phyloP scores from a whole-genome alignment of 2,888 invertebrate genomes.

The Pyrochroa serraticornis region DNA sequence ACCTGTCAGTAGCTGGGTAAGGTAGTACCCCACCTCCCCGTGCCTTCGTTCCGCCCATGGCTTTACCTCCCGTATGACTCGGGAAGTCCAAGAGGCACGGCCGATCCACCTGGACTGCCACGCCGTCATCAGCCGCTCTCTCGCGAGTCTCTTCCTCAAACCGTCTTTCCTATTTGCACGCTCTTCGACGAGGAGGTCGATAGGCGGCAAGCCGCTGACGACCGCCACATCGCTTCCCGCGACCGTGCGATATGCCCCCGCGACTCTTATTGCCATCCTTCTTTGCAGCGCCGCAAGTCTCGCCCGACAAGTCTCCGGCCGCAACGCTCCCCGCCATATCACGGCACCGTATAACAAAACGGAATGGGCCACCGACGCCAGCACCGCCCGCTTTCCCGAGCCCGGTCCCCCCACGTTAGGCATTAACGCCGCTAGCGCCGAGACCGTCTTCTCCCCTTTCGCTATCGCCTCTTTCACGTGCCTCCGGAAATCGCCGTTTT shows the following conservation, averaged over 20 bases:
- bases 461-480: background rate
- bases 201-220: slow-evolving; percentile 1
- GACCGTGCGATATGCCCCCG: slow-evolving; percentile 1
- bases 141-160: background rate
- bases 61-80: slow-evolving; percentile 10
- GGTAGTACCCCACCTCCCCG: slow-evolving; percentile 9
- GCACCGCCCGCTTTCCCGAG: too few species aligned
- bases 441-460: background rate
- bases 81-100: slow-evolving; percentile 3
- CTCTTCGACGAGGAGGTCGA: background rate
- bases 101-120: slow-evolving; percentile 18
- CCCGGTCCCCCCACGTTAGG: slow-evolving; percentile 2
- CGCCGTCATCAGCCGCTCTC: background rate
- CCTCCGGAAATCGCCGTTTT: too few species aligned
- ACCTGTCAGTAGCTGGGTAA: slow-evolving; percentile 20
- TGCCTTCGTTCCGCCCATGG: slow-evolving; percentile 12
- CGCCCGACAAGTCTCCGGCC: background rate
- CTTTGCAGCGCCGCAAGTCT: background rate
- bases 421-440: too few species aligned
- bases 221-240: background rate
- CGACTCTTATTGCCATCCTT: background rate
- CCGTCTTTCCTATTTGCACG: background rate
- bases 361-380: too few species aligned
- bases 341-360: too few species aligned
- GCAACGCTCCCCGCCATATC: too few species aligned